Evolutionary conservation across 2,888 invertebrate species (phyloP), one percentile per base, ranked within the genome.

Genomic region (Hedya salicella): DNA sequence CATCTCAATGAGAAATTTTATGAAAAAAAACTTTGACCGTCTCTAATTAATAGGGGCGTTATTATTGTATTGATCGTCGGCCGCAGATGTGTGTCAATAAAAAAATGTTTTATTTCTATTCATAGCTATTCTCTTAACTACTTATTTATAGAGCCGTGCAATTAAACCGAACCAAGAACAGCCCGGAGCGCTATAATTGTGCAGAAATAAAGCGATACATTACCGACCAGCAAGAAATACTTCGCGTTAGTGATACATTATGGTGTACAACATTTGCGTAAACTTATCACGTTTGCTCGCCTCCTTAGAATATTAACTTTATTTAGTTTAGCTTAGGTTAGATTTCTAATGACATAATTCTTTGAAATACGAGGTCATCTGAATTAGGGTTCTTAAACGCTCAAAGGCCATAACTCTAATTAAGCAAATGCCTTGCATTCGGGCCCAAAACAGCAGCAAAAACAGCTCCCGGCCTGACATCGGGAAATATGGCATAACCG

Each of bases 391-490:
- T 39, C 59, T 49, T 36, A 49, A 59, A 39, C 48, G 59, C 39
- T 60, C 32, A 62, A 68, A 67, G 68, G 65, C 68, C 64, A 64
- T 63, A 67, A 65, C 53, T 63, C 70, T 66, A 71, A 72, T 70
- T 71, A 72, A 72, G 67, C 68, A 68, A 68, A 68, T 67, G 64
- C 68, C 46, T 17, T 40, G 54, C 64, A 57, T 64, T 64, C 39
- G 67, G 40, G 53, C 56, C 57, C 63, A 50, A 61, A 70, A 63
- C 57, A 56, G 67, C 46, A 16, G 68, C 78, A 81, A 82, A 82
- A 82, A 72, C 56, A 57, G 67, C 78, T 75, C 81, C 82, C 77
- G 80, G 79, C 75, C 78, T 81, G 87, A 85, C 88, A 87, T 82
- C 76, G 78, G 80, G 84, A 82, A 85, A 87, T 84, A 79, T 78